A percentile compares a stretch with the other conserved stretches of the same genome.
These are phyloP conservation scores for Cactoblastis cactorum DNA, from an alignment of 2,888 invertebrate genomes.

Conservation along the genomic window DNA sequence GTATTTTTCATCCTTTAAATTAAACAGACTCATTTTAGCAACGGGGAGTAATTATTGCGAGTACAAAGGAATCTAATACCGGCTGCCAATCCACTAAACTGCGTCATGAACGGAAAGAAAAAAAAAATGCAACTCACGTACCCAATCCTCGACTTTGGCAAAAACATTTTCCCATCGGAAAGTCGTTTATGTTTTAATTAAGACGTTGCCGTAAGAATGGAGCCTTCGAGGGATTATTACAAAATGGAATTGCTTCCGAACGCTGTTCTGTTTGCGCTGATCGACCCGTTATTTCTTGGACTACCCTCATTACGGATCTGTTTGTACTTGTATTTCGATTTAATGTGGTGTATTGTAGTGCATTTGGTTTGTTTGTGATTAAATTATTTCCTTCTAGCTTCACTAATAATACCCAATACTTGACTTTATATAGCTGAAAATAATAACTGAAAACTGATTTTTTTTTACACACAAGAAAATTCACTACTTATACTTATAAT, in stretches of 20 bases:
- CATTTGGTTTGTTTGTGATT: neutral
- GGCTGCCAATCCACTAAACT: neutral
- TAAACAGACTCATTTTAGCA: too few relatives aligned
- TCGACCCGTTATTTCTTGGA: neutral
- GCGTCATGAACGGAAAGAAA: neutral
- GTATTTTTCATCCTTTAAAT: too few relatives aligned
- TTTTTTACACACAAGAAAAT: too few relatives aligned
- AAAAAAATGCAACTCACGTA: conserved; percentile 38
- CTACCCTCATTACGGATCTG: neutral
- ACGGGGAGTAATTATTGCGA: too few relatives aligned
- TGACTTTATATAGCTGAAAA: too few relatives aligned
- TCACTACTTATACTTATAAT: too few relatives aligned
- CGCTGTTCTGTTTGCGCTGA: conserved; percentile 27
- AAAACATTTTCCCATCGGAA: conserved; percentile 37
- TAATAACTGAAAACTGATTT: too few relatives aligned
- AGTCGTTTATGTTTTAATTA: conserved; percentile 68
- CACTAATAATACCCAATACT: too few relatives aligned
- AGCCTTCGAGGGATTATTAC: conserved; percentile 50
- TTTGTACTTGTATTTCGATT: neutral
- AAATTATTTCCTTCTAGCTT: neutral
- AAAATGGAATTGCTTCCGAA: conserved; percentile 43
- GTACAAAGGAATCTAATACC: neutral
- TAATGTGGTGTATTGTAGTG: neutral
- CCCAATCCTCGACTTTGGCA: conserved; percentile 29
- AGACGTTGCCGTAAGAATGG: conserved; percentile 40